These are phyloP conservation scores for Nomada hirtipes DNA, from an alignment of 2,888 invertebrate genomes.

Conservation along the genomic window DNA sequence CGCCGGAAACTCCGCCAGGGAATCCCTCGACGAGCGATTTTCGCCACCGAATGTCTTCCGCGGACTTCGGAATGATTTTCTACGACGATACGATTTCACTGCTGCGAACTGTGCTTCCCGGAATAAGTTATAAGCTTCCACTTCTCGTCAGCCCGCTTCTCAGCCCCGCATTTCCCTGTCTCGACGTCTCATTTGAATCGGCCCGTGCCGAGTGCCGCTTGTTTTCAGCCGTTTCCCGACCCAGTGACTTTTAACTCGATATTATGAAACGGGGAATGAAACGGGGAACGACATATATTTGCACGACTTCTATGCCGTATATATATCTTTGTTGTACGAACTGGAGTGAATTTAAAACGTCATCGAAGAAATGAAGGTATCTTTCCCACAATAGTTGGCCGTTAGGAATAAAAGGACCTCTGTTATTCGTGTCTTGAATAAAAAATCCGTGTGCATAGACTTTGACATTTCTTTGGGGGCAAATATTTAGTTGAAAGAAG, in stretches of 20 bases:
- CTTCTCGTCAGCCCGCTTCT: neutral
- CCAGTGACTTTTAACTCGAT: constrained; percentile 12
- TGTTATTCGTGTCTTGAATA: too few relatives aligned
- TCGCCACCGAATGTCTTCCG: constrained; percentile 27
- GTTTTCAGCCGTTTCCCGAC: constrained; percentile 7
- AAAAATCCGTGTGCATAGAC: too few relatives aligned
- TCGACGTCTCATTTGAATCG: constrained; percentile 21
- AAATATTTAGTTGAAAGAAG: too few relatives aligned
- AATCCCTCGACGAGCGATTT: constrained; percentile 14
- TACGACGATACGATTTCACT: neutral
- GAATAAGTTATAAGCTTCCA: constrained; percentile 32
- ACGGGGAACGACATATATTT: neutral
- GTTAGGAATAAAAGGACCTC: too few relatives aligned
- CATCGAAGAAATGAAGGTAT: neutral
- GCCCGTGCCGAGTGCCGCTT: neutral
- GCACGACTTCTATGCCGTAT: neutral
- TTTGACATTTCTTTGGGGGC: too few relatives aligned
- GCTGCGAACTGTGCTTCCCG: neutral
- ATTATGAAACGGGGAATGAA: neutral
- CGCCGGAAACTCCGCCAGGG: neutral
- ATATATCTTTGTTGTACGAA: neutral
- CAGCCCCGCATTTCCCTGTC: neutral
- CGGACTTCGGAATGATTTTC: neutral
- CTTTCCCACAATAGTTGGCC: too few relatives aligned
- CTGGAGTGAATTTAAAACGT: constrained; percentile 13